phyloP scores from a whole-genome alignment of 2,797 vertebrate genomes.

The Fundulus diaphanus region DNA sequence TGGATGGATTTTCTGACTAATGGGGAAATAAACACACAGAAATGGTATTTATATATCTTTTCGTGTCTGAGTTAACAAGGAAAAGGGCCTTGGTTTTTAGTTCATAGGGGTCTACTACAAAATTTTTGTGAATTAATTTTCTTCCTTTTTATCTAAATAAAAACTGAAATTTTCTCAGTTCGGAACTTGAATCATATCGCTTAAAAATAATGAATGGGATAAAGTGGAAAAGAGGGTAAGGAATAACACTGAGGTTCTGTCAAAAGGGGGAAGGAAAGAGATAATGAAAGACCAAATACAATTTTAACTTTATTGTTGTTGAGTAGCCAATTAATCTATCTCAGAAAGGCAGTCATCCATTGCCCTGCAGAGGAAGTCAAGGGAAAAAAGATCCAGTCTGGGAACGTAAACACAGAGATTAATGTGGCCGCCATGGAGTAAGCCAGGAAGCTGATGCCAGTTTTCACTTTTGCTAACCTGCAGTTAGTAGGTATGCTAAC shows the following conservation, averaged over 20 bases:
- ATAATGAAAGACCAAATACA: background rate
- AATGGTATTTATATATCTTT: background rate
- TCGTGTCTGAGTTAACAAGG: background rate
- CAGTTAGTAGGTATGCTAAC: background rate
- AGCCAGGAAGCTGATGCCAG: background rate
- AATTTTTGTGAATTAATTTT: background rate
- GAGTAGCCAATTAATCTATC: background rate
- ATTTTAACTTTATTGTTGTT: background rate
- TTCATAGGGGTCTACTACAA: too few species aligned
- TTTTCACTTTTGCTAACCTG: background rate
- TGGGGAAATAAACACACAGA: slow-evolving; percentile 15
- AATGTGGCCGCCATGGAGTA: background rate
- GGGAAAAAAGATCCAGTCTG: background rate
- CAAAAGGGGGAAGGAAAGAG: background rate
- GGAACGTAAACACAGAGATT: background rate
- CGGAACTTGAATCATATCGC: background rate
- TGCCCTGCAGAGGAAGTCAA: background rate
- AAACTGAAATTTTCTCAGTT: background rate
- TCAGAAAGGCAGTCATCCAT: background rate
- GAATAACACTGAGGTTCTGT: background rate
- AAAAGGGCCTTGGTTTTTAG: background rate
- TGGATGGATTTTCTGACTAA: slow-evolving; percentile 16
- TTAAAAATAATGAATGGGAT: background rate
- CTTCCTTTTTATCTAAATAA: slow-evolving; percentile 1
- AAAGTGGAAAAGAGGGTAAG: background rate